Evolutionary conservation across 2,113 vertebrate species (phyloP).

Genomic region (Colius striatus): DNA sequence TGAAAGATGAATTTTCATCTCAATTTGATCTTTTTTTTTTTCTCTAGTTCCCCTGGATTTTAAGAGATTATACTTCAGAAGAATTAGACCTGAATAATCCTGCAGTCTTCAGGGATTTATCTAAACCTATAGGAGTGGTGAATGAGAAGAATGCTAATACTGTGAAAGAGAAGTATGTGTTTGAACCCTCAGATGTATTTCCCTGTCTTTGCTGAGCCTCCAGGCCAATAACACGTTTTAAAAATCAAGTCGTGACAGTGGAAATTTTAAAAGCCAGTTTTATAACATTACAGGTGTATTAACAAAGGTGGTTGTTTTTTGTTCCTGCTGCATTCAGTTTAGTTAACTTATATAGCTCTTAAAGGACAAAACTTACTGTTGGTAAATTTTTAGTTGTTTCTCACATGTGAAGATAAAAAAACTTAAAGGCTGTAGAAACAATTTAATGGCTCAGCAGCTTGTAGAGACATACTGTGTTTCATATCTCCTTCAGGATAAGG

Average conservation of each 20-base stretch:
- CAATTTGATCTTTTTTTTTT: conserved; percentile 1
- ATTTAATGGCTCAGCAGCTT: background rate
- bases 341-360: background rate
- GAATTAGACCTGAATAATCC: conserved; percentile 93
- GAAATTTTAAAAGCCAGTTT: background rate
- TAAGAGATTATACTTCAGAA: conserved; percentile 93
- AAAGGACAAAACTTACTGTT: background rate
- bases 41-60: conserved; percentile 93
- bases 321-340: background rate
- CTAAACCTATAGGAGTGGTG: conserved; percentile 92
- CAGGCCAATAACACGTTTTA: background rate
- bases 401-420: background rate
- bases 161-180: conserved; percentile 88
- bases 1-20: background rate
- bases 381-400: background rate
- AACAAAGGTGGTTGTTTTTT: background rate
- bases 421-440: background rate
- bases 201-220: background rate
- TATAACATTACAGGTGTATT: background rate
- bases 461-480: background rate
- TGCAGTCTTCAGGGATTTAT: conserved; percentile 91
- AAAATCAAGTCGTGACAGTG: background rate
- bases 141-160: conserved; percentile 94
- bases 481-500: background rate
- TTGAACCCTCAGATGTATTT: background rate